Conservation (phyloP, 2,113 vertebrate species). For the Benitochromis conjunctus region DNA sequence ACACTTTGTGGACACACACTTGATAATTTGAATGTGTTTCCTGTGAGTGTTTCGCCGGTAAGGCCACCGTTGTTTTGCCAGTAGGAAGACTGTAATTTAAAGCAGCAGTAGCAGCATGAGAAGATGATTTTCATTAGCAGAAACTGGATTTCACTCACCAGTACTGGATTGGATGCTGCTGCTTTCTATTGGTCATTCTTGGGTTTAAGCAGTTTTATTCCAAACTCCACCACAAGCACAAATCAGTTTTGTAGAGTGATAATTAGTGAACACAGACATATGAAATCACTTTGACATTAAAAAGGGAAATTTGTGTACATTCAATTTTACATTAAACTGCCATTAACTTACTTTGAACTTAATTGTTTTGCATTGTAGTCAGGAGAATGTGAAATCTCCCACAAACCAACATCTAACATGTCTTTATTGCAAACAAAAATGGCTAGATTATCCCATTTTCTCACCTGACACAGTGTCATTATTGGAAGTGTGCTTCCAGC, state of each 20-base stretch:
- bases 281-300: too few relatives aligned
- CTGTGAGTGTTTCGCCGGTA: not conserved
- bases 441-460: not conserved
- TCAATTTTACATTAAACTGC: too few relatives aligned
- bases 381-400: not conserved
- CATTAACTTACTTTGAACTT: too few relatives aligned
- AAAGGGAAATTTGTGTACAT: too few relatives aligned
- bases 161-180: too few relatives aligned
- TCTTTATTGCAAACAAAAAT: not conserved
- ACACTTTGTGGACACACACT: not conserved
- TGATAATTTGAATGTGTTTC: not conserved
- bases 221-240: too few relatives aligned
- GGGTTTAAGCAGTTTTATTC: too few relatives aligned
- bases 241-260: too few relatives aligned
- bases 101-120: not conserved
- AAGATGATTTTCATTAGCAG: not conserved
- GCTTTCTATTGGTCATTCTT: too few relatives aligned
- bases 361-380: too few relatives aligned
- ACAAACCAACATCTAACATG: not conserved
- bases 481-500: not conserved
- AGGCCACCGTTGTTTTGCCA: not conserved
- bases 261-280: too few relatives aligned
- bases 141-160: too few relatives aligned
- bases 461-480: not conserved
- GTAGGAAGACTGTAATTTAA: not conserved